phyloP scores from a whole-genome alignment of 2,797 vertebrate species.

The Pseudomugil tenellus region DNA sequence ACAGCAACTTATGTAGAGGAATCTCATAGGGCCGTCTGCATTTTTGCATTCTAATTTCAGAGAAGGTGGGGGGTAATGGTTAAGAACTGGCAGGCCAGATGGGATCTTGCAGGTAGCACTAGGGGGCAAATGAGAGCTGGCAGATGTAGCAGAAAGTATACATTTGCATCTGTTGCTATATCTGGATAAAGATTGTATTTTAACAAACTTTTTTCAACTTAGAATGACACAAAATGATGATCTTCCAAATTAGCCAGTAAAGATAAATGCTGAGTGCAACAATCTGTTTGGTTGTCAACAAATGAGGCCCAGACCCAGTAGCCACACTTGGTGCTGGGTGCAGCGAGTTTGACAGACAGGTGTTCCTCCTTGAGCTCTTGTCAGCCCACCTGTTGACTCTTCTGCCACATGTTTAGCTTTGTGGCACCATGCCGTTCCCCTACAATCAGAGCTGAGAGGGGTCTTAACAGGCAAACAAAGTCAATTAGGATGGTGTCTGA shows the following conservation, averaged over 20 bases:
- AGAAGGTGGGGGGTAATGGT: slow-evolving; percentile 59
- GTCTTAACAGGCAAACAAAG: slow-evolving; percentile 50
- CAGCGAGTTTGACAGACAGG: slow-evolving; percentile 69
- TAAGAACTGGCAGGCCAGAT: slow-evolving; percentile 54
- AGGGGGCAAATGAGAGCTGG: slow-evolving; percentile 28
- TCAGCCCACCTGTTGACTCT: slow-evolving; percentile 66
- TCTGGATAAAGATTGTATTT: neutral
- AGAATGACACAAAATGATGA: neutral
- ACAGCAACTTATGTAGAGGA: slow-evolving; percentile 69
- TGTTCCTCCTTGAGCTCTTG: slow-evolving; percentile 64
- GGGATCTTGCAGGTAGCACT: slow-evolving; percentile 59
- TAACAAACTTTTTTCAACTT: neutral
- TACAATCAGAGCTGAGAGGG: slow-evolving; percentile 43
- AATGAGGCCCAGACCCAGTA: slow-evolving; percentile 36
- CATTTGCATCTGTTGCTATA: slow-evolving; percentile 56
- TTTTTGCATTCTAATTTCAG: slow-evolving; percentile 76
- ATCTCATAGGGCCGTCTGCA: slow-evolving; percentile 70
- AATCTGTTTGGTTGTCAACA: slow-evolving; percentile 39
- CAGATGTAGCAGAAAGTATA: slow-evolving; percentile 51
- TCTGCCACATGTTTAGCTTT: slow-evolving; percentile 75
- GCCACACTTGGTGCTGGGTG: slow-evolving; percentile 47
- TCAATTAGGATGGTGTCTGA: slow-evolving; percentile 35
- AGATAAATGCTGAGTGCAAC: slow-evolving; percentile 3
- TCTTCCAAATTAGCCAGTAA: neutral
- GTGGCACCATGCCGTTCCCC: slow-evolving; percentile 49